These are phyloP conservation scores for Trichomalopsis sarcophagae DNA, from an alignment of 1,140 invertebrate species.

Conservation along the genomic window DNA sequence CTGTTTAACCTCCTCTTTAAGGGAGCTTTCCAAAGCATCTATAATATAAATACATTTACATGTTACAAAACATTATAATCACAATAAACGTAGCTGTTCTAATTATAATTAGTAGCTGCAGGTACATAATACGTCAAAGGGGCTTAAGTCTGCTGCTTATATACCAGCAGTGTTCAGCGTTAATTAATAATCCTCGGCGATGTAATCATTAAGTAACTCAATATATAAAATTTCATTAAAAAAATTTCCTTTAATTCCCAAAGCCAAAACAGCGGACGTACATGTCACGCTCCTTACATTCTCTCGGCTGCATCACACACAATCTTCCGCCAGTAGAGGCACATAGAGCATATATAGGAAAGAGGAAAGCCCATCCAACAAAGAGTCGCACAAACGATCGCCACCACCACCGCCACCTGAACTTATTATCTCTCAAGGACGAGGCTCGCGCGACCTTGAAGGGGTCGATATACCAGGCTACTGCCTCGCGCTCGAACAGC, in stretches of 20 bases:
- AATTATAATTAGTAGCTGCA: constrained; percentile 1
- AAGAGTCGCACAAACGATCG: background rate
- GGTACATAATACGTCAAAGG: too few species aligned
- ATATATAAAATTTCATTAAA: too few species aligned
- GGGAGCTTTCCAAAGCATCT: constrained; percentile 39
- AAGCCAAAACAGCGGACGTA: background rate
- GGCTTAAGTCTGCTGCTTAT: background rate
- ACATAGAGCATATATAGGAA: background rate
- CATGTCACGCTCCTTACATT: background rate
- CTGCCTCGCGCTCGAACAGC: background rate
- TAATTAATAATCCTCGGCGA: background rate
- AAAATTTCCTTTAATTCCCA: too few species aligned
- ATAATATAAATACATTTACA: constrained; percentile 36
- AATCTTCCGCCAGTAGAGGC: background rate
- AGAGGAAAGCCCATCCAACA: background rate
- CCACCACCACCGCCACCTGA: background rate
- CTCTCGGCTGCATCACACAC: background rate
- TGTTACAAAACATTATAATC: constrained; percentile 6
- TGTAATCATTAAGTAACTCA: too few species aligned
- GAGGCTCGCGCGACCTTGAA: constrained; percentile 29
- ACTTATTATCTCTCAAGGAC: constrained; percentile 43
- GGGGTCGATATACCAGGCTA: constrained; percentile 38
- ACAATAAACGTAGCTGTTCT: background rate
- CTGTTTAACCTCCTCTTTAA: constrained; percentile 41
- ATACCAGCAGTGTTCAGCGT: background rate